These are phyloP conservation scores for Penaeus vannamei DNA, from an alignment of 1,140 invertebrate species.

Conservation along the genomic window DNA sequence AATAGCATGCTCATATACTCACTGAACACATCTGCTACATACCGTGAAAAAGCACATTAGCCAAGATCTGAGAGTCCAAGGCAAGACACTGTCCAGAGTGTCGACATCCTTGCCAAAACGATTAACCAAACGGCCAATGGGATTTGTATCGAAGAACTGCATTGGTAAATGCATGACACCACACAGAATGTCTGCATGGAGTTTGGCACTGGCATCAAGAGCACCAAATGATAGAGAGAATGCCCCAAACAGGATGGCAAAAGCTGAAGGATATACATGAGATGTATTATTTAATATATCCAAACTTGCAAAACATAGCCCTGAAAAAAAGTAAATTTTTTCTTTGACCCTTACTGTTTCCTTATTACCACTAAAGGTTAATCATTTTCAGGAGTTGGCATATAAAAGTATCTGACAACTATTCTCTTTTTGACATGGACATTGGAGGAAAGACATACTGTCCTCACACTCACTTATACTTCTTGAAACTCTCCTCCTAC, in stretches of 20 bases:
- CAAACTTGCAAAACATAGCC: background rate
- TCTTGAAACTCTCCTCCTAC: too few relatives aligned
- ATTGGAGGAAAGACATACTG: too few relatives aligned
- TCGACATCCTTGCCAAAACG: slow-evolving; percentile 75
- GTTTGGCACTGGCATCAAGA: slow-evolving; percentile 45
- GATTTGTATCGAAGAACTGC: slow-evolving; percentile 85
- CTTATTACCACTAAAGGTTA: too few relatives aligned
- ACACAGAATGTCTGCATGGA: slow-evolving; percentile 70
- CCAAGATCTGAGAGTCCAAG: slow-evolving; percentile 70
- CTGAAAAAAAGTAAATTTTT: background rate
- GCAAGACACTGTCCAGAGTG: slow-evolving; percentile 71
- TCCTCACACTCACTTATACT: too few relatives aligned
- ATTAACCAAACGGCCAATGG: slow-evolving; percentile 77
- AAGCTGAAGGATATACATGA: slow-evolving; percentile 43
- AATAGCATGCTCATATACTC: too few relatives aligned
- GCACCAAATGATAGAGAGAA: slow-evolving; percentile 56
- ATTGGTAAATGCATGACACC: slow-evolving; percentile 79
- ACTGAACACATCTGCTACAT: background rate
- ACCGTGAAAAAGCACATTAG: slow-evolving; percentile 70
- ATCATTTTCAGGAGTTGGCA: too few relatives aligned
- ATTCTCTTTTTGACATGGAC: too few relatives aligned
- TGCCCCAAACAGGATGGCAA: slow-evolving; percentile 46
- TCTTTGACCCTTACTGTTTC: too few relatives aligned
- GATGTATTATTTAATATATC: background rate
- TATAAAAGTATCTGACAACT: too few relatives aligned